phyloP scores from a whole-genome alignment of 2,797 vertebrate genomes.

The Intellagama lesueurii region DNA sequence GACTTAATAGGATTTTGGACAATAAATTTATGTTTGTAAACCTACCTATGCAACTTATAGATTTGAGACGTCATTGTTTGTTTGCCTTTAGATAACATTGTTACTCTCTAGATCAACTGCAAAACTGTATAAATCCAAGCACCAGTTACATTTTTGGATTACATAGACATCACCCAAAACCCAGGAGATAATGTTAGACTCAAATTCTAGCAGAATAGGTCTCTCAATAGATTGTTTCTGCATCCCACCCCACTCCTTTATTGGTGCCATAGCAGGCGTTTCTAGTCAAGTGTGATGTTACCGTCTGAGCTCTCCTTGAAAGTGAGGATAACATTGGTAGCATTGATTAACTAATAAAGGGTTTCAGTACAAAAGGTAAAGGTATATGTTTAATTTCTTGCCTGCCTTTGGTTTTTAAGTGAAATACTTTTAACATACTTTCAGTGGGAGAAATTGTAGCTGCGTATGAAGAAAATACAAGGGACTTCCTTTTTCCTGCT shows the following conservation, averaged over 20 bases:
- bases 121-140: too few species aligned
- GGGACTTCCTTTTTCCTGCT: slow-evolving; percentile 91
- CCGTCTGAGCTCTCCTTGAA: background rate
- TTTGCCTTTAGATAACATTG: background rate
- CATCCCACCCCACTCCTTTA: background rate
- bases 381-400: background rate
- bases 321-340: background rate
- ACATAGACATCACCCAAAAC: background rate
- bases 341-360: background rate
- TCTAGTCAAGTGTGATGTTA: background rate
- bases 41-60: too few species aligned
- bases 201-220: background rate
- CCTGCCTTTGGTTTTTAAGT: slow-evolving; percentile 45
- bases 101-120: too few species aligned
- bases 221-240: background rate
- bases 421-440: slow-evolving; percentile 68
- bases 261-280: background rate
- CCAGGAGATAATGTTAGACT: background rate
- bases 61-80: too few species aligned
- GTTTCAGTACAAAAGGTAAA: slow-evolving; percentile 27
- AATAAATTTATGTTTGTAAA: too few species aligned
- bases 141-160: background rate
- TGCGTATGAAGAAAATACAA: slow-evolving; percentile 86
- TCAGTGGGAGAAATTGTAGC: slow-evolving; percentile 90
- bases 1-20: too few species aligned